Conservation (phyloP, 1,140 invertebrate species). For the Drosophila ananassae region DNA sequence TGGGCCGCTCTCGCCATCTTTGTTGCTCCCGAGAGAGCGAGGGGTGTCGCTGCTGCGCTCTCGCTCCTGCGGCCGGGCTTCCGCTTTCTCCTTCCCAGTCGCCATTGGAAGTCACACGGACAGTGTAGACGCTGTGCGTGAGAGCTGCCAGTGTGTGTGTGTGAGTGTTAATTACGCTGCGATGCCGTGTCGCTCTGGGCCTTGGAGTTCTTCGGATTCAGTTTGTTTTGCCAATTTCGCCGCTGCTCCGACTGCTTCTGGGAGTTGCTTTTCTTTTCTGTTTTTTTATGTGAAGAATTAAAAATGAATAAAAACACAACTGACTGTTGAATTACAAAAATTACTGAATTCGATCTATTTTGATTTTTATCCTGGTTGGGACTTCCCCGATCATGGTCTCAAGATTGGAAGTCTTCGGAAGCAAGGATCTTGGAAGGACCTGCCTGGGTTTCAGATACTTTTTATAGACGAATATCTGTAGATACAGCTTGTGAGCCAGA, state of each 20-base stretch:
- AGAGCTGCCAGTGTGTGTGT: constrained; percentile 18
- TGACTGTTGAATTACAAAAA: too few relatives aligned
- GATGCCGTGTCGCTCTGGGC: constrained; percentile 32
- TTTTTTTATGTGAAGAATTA: constrained; percentile 36
- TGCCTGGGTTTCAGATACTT: too few relatives aligned
- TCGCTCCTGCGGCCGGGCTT: background rate
- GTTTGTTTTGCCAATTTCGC: constrained; percentile 75
- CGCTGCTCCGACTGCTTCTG: constrained; percentile 32
- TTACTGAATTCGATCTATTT: background rate
- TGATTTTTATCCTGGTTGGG: background rate
- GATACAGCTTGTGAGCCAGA: too few relatives aligned
- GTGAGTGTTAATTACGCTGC: constrained; percentile 57
- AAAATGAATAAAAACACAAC: background rate
- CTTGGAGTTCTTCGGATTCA: constrained; percentile 55
- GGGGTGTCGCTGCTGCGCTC: constrained; percentile 44
- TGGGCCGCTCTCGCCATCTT: background rate
- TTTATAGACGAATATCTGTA: too few relatives aligned
- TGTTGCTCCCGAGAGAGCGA: constrained; percentile 47
- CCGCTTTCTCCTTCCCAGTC: constrained; percentile 11
- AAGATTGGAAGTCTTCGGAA: too few relatives aligned
- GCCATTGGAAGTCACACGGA: constrained; percentile 63
- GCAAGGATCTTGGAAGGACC: too few relatives aligned
- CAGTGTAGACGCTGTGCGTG: constrained; percentile 59
- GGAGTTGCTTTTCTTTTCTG: constrained; percentile 1
- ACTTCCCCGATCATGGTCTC: too few relatives aligned